A percentile compares a stretch with the other conserved stretches of the same genome.
phyloP scores from a whole-genome alignment of 2,797 vertebrate genomes.

The Pachyuromys duprasi region DNA sequence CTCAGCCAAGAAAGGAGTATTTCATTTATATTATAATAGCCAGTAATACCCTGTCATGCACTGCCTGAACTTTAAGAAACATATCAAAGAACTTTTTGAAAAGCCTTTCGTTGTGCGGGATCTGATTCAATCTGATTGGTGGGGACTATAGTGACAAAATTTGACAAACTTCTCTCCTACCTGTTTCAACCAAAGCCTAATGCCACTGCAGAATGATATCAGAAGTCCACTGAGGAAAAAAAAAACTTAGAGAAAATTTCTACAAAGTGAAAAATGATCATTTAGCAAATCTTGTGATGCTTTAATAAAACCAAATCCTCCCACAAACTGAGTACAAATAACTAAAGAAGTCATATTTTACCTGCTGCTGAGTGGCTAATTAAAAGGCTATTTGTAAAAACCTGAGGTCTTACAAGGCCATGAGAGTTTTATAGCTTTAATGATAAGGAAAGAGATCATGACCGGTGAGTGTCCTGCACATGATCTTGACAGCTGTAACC shows the following conservation, averaged over 20 bases:
- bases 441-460: neutral
- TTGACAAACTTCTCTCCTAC: slow-evolving; percentile 45
- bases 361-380: neutral
- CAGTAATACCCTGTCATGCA: neutral
- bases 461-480: neutral
- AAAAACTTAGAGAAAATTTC: slow-evolving; percentile 4
- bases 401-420: neutral
- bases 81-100: slow-evolving; percentile 73
- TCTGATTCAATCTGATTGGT: neutral
- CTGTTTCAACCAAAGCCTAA: slow-evolving; percentile 13
- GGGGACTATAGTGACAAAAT: slow-evolving; percentile 59
- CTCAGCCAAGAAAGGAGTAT: slow-evolving; percentile 28
- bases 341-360: neutral
- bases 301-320: neutral
- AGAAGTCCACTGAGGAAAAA: neutral
- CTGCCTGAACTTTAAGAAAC: slow-evolving; percentile 75
- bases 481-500: neutral
- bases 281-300: neutral
- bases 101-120: neutral
- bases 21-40: slow-evolving; percentile 58
- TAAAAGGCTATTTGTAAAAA: neutral
- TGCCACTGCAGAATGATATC: neutral
- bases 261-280: slow-evolving; percentile 37
- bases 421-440: neutral
- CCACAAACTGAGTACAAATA: neutral